These are phyloP conservation scores for Musca domestica DNA, from an alignment of 1,140 invertebrate genomes.

Conservation along the genomic window DNA sequence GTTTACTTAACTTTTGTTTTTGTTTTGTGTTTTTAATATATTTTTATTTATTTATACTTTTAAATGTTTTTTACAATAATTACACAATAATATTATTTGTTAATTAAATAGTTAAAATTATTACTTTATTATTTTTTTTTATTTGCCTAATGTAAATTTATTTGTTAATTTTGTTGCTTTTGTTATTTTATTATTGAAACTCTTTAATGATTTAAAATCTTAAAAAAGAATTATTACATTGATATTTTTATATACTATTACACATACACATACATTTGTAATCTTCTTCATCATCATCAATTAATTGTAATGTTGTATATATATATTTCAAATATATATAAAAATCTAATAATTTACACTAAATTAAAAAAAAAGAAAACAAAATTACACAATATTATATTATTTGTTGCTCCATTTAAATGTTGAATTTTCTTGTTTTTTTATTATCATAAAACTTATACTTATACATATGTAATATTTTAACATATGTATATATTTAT, in stretches of 20 bases:
- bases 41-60: background rate
- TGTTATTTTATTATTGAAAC: background rate
- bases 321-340: slow-evolving; percentile 21
- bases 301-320: background rate
- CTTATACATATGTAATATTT: no score
- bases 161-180: background rate
- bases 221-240: slow-evolving; percentile 6
- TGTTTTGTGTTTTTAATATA: background rate
- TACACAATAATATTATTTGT: slow-evolving; percentile 4
- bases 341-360: slow-evolving; percentile 16
- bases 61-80: slow-evolving; percentile 9
- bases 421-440: background rate
- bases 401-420: background rate
- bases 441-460: no score
- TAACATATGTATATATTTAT: background rate
- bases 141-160: background rate
- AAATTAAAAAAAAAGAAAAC: background rate
- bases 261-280: slow-evolving; percentile 12
- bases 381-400: background rate
- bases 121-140: background rate
- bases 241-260: background rate
- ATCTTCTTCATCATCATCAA: background rate
- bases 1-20: background rate
- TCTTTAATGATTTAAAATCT: slow-evolving; percentile 19
- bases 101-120: background rate